Evolutionary conservation across 2,113 vertebrate genomes (phyloP).

Genomic region (Gasterosteus aculeatus): DNA sequence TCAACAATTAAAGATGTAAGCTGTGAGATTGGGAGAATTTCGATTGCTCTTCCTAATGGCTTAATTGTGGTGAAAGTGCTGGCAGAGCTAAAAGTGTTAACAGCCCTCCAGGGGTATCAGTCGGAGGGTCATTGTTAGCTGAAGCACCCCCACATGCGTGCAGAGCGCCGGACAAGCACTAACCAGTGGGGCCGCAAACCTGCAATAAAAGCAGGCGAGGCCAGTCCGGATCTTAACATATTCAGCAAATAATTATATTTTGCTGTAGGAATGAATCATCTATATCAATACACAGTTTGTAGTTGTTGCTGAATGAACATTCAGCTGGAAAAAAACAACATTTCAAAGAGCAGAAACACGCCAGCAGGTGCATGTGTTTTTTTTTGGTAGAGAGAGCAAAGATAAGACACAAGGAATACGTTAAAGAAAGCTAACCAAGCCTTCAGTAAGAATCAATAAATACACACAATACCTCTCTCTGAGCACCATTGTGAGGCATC

Average conservation of each 20-base stretch:
- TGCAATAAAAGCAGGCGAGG: neutral
- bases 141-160: neutral
- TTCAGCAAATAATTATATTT: neutral
- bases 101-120: neutral
- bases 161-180: neutral
- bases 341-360: neutral
- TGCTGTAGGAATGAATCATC: neutral
- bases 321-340: neutral
- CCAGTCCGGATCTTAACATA: neutral
- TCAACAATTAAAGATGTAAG: neutral
- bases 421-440: constrained; percentile 34
- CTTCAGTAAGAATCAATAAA: constrained; percentile 58
- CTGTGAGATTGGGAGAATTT: neutral
- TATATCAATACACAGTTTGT: neutral
- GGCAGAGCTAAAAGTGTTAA: neutral
- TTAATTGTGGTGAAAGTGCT: neutral
- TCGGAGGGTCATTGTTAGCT: neutral
- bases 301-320: neutral
- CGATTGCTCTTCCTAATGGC: neutral
- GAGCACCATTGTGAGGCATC: constrained; percentile 22
- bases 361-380: neutral
- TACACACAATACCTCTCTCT: constrained; percentile 22
- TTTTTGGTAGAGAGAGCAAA: constrained; percentile 5
- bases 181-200: neutral
- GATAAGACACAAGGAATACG: constrained; percentile 21